Evolutionary conservation across 2,797 vertebrate species (phyloP), one percentile per base, ranked within the genome.

Genomic region (Thripadectes ignobilis): DNA sequence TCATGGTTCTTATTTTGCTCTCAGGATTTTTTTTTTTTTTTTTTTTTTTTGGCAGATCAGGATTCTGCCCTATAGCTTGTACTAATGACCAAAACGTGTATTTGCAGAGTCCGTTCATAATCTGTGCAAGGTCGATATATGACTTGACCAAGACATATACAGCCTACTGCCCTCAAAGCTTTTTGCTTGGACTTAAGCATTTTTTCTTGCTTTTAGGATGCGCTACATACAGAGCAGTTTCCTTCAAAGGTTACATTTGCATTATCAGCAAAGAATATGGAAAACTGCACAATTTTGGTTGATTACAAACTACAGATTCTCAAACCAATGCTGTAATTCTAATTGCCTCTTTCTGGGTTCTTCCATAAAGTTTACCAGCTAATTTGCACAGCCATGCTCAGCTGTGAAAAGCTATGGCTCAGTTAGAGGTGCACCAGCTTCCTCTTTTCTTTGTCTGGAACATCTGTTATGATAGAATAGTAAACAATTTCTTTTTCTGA

Each of bases 401-500:
- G 97, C 97, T 97, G 96, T 92, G 95, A 92, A 94, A 96, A 97
- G 95, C 94, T 95, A 77, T 74, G 95, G 96, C 96, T 97, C 96
- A 96, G 96, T 94, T 96, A 97, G 96, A 97, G 94, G 88, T 96
- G 92, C 93, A 97, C 65, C 69, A 89, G 83, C 97, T 98, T 98
- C 98, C 98, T 98, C 96, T 96, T 95, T 83, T 94, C 95, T 98
- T 98, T 98, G 98, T 98, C 94, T 96, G 67, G 89, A 97, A 97
- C 98, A 98, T 98, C 98, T 98, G 98, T 98, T 98, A 97, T 93
- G 97, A 97, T 68, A 97, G 96, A 97, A 97, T 98, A 98, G 98
- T 98, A 98, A 98, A 98, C 97, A 97, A 84, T 97, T 97, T 96
- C 77, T 97, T 97, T 93, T 68, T 88, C 95, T 96, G 96, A 96